A percentile compares a stretch with the other conserved stretches of the same genome.
These are phyloP conservation scores for Dolichopus griseipennis DNA, from an alignment of 2,888 invertebrate genomes.

Conservation along the genomic window DNA sequence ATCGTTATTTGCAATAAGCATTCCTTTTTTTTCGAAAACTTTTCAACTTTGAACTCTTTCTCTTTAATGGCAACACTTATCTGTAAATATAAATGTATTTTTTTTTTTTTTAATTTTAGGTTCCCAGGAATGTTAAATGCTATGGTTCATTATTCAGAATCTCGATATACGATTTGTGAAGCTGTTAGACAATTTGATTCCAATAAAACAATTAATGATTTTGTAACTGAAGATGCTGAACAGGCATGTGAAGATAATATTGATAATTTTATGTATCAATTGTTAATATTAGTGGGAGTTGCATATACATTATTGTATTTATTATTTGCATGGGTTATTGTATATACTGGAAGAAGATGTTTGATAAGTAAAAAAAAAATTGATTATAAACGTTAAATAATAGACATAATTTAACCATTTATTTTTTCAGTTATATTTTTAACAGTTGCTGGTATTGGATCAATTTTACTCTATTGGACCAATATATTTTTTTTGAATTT, in stretches of 20 bases:
- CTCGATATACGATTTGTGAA: slow-evolving; percentile 35
- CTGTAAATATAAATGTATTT: too few species aligned
- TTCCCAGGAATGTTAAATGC: slow-evolving; percentile 38
- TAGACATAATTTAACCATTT: too few species aligned
- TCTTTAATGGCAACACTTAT: too few species aligned
- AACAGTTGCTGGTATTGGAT: slow-evolving; percentile 45
- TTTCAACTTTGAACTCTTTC: too few species aligned
- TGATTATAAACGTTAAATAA: too few species aligned
- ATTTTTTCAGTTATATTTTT: slow-evolving; percentile 30
- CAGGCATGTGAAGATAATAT: slow-evolving; percentile 47
- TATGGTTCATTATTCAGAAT: slow-evolving; percentile 33
- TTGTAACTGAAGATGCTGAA: slow-evolving; percentile 35
- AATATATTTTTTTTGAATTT: slow-evolving; percentile 51
- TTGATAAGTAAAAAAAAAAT: too few species aligned
- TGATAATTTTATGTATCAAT: slow-evolving; percentile 54
- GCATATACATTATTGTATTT: slow-evolving; percentile 57
- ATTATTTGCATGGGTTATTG: slow-evolving; percentile 54
- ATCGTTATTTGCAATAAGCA: too few species aligned
- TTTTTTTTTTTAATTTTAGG: slow-evolving; percentile 24
- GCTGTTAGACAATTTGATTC: not conserved
- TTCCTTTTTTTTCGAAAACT: too few species aligned
- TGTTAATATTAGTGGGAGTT: slow-evolving; percentile 57
- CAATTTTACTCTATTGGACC: slow-evolving; percentile 51
- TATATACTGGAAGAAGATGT: slow-evolving; percentile 49
- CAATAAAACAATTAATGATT: slow-evolving; percentile 39